phyloP scores from a whole-genome alignment of 2,888 invertebrate species.

The Coleophora flavipennella region DNA sequence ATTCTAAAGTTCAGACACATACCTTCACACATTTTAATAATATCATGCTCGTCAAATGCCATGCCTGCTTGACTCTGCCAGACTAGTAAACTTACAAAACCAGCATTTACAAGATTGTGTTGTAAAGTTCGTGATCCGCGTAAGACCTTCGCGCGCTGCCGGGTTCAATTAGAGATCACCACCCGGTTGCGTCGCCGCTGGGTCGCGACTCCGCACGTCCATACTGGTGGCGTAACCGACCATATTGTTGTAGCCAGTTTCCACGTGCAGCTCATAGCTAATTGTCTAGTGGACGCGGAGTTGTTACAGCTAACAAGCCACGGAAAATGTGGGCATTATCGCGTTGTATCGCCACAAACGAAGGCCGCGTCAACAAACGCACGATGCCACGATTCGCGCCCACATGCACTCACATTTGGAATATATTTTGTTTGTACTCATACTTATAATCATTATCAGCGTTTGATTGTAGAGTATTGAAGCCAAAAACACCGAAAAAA shows the following conservation, averaged over 20 bases:
- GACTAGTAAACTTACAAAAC: too few species aligned
- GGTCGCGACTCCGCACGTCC: constrained; percentile 52
- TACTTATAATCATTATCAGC: too few species aligned
- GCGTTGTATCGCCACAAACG: constrained; percentile 23
- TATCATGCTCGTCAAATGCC: too few species aligned
- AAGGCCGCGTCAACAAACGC: constrained; percentile 7
- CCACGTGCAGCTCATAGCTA: constrained; percentile 42
- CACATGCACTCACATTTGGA: constrained; percentile 4
- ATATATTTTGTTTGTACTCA: background rate
- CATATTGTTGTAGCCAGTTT: constrained; percentile 42
- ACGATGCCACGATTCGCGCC: constrained; percentile 4
- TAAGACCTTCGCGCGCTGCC: constrained; percentile 43
- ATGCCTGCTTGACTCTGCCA: too few species aligned
- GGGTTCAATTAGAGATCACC: constrained; percentile 52
- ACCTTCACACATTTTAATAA: too few species aligned
- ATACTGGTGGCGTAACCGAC: constrained; percentile 39
- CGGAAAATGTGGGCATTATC: constrained; percentile 47
- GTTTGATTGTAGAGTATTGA: too few species aligned
- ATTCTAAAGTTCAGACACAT: too few species aligned
- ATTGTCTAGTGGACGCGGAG: constrained; percentile 36
- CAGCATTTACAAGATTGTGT: constrained; percentile 15
- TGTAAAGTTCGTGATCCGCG: constrained; percentile 27
- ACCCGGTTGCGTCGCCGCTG: constrained; percentile 42
- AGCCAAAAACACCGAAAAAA: too few species aligned
- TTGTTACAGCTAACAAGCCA: constrained; percentile 24